Conservation (phyloP, 2,888 invertebrate genomes). For the Stratiomys singularior region DNA sequence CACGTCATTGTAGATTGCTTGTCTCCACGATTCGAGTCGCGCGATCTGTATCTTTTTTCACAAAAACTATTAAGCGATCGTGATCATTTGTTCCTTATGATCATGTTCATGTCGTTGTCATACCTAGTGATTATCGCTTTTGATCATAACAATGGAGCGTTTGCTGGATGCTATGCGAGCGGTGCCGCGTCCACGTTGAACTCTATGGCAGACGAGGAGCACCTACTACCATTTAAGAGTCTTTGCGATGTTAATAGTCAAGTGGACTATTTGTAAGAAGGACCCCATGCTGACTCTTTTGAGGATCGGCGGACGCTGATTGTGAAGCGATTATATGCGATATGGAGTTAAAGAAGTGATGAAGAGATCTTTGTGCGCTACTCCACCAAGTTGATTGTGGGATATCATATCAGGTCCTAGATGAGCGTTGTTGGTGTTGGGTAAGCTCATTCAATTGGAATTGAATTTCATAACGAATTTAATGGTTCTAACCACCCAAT, state of each 20-base stretch:
- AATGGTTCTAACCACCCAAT: too few relatives aligned
- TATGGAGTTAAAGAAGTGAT: slow-evolving; percentile 20
- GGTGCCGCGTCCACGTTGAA: slow-evolving; percentile 3
- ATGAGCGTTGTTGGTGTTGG: too few relatives aligned
- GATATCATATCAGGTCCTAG: too few relatives aligned
- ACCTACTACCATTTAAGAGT: slow-evolving; percentile 15
- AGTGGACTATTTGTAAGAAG: slow-evolving; percentile 15
- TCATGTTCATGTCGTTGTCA: slow-evolving; percentile 35
- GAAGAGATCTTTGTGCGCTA: slow-evolving; percentile 2
- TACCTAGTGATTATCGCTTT: slow-evolving; percentile 43
- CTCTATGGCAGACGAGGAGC: neutral
- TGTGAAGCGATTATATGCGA: neutral
- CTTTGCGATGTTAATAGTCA: slow-evolving; percentile 7
- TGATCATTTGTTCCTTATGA: slow-evolving; percentile 30
- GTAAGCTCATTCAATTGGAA: too few relatives aligned
- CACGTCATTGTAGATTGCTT: neutral
- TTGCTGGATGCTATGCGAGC: slow-evolving; percentile 16
- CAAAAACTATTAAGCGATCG: slow-evolving; percentile 9
- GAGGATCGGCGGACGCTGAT: slow-evolving; percentile 32
- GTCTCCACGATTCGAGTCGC: neutral
- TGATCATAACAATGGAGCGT: slow-evolving; percentile 32
- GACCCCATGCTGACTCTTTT: slow-evolving; percentile 30
- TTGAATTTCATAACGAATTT: too few relatives aligned
- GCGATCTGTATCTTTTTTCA: neutral
- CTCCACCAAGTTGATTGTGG: neutral